Percentiles rank a stretch among this genome's conserved stretches.
Evolutionary conservation across 2,797 vertebrate species (phyloP).

Genomic region (Dipus sagitta): DNA sequence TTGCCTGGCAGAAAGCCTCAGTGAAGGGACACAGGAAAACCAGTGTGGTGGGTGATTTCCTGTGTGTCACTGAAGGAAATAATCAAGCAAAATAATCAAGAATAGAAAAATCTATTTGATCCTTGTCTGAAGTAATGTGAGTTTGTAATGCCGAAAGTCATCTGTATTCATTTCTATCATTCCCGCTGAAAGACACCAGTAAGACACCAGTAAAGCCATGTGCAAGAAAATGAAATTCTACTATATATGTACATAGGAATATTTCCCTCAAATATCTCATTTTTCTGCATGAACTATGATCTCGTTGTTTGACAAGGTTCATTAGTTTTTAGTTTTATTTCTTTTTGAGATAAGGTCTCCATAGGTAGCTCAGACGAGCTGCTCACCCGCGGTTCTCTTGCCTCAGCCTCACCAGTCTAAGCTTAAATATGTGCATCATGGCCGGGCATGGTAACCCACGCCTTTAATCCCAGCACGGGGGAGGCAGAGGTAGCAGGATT

Average conservation of each 20-base stretch:
- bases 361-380: not conserved
- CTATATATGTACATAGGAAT: not conserved
- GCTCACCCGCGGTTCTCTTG: not conserved
- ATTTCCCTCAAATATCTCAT: not conserved
- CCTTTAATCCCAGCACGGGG: too few relatives aligned
- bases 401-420: not conserved
- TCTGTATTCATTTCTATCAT: conserved; percentile 16
- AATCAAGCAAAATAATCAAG: not conserved
- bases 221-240: conserved; percentile 47
- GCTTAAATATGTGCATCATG: not conserved
- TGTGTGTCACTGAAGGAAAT: not conserved
- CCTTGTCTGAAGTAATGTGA: not conserved
- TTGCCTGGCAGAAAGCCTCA: not conserved
- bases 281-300: too few relatives aligned
- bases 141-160: not conserved
- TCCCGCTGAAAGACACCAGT: not conserved
- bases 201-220: not conserved
- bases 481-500: too few relatives aligned
- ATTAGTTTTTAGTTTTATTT: not conserved
- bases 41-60: not conserved
- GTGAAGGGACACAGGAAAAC: not conserved
- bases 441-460: too few relatives aligned
- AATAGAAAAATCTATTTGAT: not conserved
- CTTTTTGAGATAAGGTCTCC: not conserved
- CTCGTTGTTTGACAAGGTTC: not conserved